Conservation (phyloP, 2,113 vertebrate species). For the Carettochelys insculpta region DNA sequence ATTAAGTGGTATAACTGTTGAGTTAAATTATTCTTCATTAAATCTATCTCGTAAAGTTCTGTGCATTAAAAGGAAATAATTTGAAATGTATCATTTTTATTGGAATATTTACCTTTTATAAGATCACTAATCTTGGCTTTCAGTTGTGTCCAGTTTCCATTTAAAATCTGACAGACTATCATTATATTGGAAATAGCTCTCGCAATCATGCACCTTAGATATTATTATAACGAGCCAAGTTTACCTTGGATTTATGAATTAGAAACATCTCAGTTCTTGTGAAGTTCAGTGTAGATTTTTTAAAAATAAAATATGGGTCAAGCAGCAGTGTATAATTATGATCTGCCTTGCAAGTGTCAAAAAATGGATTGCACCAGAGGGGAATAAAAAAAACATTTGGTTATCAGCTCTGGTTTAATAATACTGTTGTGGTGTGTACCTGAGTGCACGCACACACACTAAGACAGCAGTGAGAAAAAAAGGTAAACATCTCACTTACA, state of each 20-base stretch:
- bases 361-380: not conserved
- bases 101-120: not conserved
- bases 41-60: not conserved
- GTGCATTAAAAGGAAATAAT: not conserved
- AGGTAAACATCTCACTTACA: accelerated
- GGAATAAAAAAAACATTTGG: not conserved
- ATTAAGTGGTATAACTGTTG: not conserved
- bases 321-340: not conserved
- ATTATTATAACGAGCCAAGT: not conserved
- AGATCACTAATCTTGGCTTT: not conserved
- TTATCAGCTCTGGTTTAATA: not conserved
- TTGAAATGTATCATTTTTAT: not conserved
- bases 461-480: not conserved
- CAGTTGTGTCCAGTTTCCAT: not conserved
- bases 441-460: accelerated
- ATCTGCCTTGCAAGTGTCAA: not conserved
- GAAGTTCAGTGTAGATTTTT: not conserved
- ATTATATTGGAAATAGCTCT: not conserved
- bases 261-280: not conserved
- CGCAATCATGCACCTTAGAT: not conserved
- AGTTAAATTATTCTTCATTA: not conserved
- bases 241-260: not conserved
- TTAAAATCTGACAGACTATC: not conserved
- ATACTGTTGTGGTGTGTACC: not conserved
- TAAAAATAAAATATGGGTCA: not conserved